phyloP scores from a whole-genome alignment of 1,140 invertebrate species.

The Bombyx mandarina region DNA sequence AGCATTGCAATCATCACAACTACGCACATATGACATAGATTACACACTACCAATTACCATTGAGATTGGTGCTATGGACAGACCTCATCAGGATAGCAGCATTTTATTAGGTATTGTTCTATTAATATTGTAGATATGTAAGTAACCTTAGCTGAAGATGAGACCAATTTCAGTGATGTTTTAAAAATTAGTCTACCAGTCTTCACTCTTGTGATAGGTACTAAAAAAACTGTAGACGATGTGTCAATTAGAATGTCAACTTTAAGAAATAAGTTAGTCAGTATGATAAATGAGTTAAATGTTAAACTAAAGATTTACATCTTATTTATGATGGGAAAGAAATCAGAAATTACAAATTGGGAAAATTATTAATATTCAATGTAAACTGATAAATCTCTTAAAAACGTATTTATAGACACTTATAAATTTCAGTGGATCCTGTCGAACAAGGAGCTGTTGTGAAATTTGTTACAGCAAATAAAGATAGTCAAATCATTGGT shows the following conservation, averaged over 20 bases:
- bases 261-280: no score
- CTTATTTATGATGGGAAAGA: no score
- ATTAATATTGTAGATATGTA: not conserved
- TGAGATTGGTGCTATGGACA: slow-evolving; percentile 52
- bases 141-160: no score
- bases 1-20: slow-evolving; percentile 49
- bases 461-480: slow-evolving; percentile 52
- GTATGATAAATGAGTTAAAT: no score
- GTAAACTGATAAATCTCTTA: not conserved
- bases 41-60: slow-evolving; percentile 48
- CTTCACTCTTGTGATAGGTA: no score
- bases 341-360: slow-evolving; percentile 1
- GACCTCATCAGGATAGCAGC: slow-evolving; percentile 43
- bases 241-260: no score
- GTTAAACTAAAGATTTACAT: no score
- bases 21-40: slow-evolving; percentile 45
- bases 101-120: slow-evolving; percentile 42
- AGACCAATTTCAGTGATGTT: no score
- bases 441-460: slow-evolving; percentile 39
- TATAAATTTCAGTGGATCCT: slow-evolving; percentile 40
- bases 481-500: slow-evolving; percentile 53
- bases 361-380: not conserved
- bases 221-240: no score
- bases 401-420: not conserved
- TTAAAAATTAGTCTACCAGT: no score